Evolutionary conservation across 2,888 invertebrate genomes (phyloP), one percentile per base, ranked within the genome.

Genomic region (Scotopteryx bipunctaria): DNA sequence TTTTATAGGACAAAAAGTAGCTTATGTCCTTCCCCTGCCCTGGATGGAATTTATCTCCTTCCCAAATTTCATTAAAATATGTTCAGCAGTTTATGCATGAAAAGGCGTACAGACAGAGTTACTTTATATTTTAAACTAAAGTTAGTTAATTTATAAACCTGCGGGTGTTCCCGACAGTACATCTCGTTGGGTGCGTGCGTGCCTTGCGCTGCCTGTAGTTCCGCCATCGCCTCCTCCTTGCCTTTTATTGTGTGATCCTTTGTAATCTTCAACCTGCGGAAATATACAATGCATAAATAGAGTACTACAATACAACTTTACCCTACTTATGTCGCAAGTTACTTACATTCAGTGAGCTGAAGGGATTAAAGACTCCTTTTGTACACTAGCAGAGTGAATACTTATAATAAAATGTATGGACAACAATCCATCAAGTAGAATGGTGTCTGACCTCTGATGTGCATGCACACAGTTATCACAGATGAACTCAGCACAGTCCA

Each of bases 241-340:
- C 95, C 93, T 86, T 97, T 96, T 64, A 98, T 97, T 2, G 94
- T 95, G 83, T 98, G 98, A 78, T 97, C 97, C 89, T 97, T 97
- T 36, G 98, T 98, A 63, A 98, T 96, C 87, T 97, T 96, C 46
- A 98, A 92, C 72, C 93, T 92, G 78, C 0, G 11, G 6, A 17
- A 1, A 9, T 4, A 2, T 1, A 8, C 8, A n/a, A n/a, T n/a
- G n/a, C n/a, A n/a, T n/a, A n/a, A n/a, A n/a, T n/a, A n/a, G n/a
- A n/a, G n/a, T n/a, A n/a, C n/a, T n/a, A n/a, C 23, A 23, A 2
- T 19, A 19, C 19, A 19, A 1, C 19, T 19, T 1, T 19, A 19
- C 19, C 19, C 19, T 19, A 19, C 4, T 19, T 19, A 19, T 5
- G 6, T 2, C 19, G 6, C 27, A 27, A 5, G 27, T 27, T 16